Evolutionary conservation across 2,888 invertebrate genomes (phyloP), one percentile per base, ranked within the genome.

Genomic region (Acanthosepion pharaonis): DNA sequence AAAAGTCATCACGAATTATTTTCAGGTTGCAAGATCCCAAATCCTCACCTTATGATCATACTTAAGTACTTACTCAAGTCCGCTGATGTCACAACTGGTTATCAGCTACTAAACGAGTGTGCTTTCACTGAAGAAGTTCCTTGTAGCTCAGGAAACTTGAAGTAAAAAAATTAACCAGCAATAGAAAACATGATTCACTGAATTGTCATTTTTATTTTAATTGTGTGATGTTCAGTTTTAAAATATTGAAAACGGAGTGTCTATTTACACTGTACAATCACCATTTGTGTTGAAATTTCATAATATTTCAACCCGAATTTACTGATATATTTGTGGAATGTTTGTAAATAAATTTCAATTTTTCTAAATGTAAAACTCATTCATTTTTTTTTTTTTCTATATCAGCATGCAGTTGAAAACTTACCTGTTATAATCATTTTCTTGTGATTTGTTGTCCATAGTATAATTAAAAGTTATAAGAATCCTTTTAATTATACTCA

Each of bases 61-160:
- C 78, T 78, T 78, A 78, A 78, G 78, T 78, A 78, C 78, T 78
- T 78, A 78, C 78, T 78, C n/a, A 18, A n/a, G 78, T 78, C 78
- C n/a, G 78, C 78, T 78, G 78, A 78, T 78, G 78, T 78, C 78
- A 78, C 78, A 78, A 78, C 78, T 78, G 78, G 78, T 78, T 78
- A 78, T n/a, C 78, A 78, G 78, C 78, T 78, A 78, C n/a, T 78
- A 78, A 78, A 78, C 78, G 18, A 78, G 78, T 78, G 78, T 78
- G 78, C n/a, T 78, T 78, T 78, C 78, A 78, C 78, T 78, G 78
- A 78, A 78, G 78, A 78, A 78, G 78, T 78, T 78, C 78, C 78
- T 78, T 78, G 78, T 78, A 78, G 78, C n/a, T 78, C 78, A 78
- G 78, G 78, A 78, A 78, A 78, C 78, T 78, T 78, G 78, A 78